These are phyloP conservation scores for Astreopora myriophthalma DNA, from an alignment of 64 coral and sea anemone genomes.

Conservation along the genomic window DNA sequence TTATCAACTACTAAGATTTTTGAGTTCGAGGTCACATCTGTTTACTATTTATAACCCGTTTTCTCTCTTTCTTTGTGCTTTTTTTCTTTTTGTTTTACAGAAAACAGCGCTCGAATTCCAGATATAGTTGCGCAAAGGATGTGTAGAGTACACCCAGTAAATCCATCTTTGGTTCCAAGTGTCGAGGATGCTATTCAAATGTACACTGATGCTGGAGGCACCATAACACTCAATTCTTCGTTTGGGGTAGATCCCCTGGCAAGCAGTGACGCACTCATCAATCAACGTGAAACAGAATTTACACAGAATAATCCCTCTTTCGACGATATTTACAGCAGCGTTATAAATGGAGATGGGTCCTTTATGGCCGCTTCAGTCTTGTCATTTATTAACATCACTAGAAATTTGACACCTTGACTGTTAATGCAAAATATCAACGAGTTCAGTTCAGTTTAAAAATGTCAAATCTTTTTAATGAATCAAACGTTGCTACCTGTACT, in stretches of 20 bases:
- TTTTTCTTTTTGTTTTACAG: no score
- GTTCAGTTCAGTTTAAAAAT: no score
- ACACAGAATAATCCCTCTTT: neutral
- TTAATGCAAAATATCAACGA: neutral
- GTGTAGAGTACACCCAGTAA: no score
- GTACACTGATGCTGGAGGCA: no score
- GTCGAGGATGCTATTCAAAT: conserved; percentile 39
- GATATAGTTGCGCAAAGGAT: no score
- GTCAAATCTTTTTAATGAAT: no score
- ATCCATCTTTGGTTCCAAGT: conserved; percentile 39
- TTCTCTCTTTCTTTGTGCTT: no score
- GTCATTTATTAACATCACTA: neutral
- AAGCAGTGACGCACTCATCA: neutral
- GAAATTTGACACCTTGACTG: neutral
- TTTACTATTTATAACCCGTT: no score
- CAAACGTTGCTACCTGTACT: no score
- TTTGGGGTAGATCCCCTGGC: conserved; percentile 63
- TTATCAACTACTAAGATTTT: neutral
- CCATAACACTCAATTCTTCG: no score
- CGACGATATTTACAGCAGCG: neutral
- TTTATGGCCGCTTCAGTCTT: neutral
- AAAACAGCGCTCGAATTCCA: no score
- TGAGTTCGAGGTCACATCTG: conserved; percentile 6
- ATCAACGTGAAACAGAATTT: conserved; percentile 34
- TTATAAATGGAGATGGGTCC: neutral